A percentile compares a stretch with the other conserved stretches of the same genome.
Conservation (phyloP, 37 sponge, comb jelly and placozoan genomes). For the Hormiphora californensis region DNA sequence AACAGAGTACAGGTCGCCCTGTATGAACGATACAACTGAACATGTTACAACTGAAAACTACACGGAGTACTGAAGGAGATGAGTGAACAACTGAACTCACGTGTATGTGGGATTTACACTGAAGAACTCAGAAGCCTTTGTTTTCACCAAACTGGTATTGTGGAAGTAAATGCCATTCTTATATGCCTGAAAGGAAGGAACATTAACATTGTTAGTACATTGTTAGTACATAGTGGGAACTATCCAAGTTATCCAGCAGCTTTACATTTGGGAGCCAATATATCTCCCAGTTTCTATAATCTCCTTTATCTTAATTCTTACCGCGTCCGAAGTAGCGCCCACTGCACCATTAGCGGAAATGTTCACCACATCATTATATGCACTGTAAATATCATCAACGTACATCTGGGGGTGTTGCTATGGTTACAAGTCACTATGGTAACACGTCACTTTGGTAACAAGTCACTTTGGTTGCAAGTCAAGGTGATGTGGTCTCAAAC, state of each 20-base stretch:
- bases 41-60: not conserved
- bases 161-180: constrained; percentile 23
- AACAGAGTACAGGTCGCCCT: not conserved
- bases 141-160: not conserved
- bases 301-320: too few species aligned
- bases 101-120: not conserved
- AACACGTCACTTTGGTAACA: too few species aligned
- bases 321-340: not conserved
- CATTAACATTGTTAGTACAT: not conserved
- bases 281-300: too few species aligned
- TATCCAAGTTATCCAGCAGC: too few species aligned
- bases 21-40: too few species aligned
- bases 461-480: too few species aligned
- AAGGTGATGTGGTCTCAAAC: too few species aligned
- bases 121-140: not conserved
- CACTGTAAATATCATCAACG: too few species aligned
- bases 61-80: not conserved
- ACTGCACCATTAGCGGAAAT: not conserved
- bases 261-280: too few species aligned
- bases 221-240: too few species aligned
- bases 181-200: not conserved
- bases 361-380: not conserved
- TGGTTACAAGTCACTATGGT: too few species aligned
- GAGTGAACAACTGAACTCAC: not conserved
- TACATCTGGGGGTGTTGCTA: too few species aligned